Percentiles rank a stretch among this genome's conserved stretches.
phyloP scores from a whole-genome alignment of 2,888 invertebrate species.

The Scaptomyza cyrtandrae region DNA sequence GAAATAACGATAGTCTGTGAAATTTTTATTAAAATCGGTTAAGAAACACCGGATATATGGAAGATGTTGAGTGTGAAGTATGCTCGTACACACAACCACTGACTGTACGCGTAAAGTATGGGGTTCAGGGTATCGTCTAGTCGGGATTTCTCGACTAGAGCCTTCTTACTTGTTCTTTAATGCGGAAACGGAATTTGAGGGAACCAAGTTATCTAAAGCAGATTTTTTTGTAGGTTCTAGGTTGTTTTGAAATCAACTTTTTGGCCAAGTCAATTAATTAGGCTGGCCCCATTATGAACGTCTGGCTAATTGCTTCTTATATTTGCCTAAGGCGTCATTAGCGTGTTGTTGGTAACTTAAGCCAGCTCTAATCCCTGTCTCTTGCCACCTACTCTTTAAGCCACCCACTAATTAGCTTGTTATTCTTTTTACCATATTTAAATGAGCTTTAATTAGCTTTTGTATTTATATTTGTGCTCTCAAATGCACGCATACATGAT shows the following conservation, averaged over 20 bases:
- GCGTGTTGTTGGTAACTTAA: constrained; percentile 43
- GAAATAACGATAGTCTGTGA: no score
- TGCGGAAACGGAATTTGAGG: constrained; percentile 22
- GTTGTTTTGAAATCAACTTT: constrained; percentile 22
- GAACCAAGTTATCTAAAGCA: constrained; percentile 6
- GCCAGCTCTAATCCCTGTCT: constrained; percentile 8
- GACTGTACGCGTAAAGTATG: no score
- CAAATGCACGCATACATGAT: constrained; percentile 24
- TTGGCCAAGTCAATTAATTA: constrained; percentile 59
- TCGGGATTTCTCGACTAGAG: no score
- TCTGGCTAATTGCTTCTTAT: constrained; percentile 62
- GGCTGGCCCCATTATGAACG: constrained; percentile 36
- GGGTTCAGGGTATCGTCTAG: no score
- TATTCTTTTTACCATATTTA: constrained; percentile 52
- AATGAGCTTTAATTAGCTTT: constrained; percentile 61
- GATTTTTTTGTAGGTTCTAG: constrained; percentile 9
- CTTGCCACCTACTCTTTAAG: not conserved
- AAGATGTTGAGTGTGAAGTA: no score
- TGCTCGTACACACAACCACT: no score
- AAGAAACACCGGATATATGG: no score
- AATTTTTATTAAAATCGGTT: no score
- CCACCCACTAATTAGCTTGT: constrained; percentile 31
- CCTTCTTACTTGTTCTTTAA: no score
- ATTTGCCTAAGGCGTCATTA: constrained; percentile 37
- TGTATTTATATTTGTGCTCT: constrained; percentile 15